phyloP scores from a whole-genome alignment of 23 tunicate species.

The Trididemnum miniatum region DNA sequence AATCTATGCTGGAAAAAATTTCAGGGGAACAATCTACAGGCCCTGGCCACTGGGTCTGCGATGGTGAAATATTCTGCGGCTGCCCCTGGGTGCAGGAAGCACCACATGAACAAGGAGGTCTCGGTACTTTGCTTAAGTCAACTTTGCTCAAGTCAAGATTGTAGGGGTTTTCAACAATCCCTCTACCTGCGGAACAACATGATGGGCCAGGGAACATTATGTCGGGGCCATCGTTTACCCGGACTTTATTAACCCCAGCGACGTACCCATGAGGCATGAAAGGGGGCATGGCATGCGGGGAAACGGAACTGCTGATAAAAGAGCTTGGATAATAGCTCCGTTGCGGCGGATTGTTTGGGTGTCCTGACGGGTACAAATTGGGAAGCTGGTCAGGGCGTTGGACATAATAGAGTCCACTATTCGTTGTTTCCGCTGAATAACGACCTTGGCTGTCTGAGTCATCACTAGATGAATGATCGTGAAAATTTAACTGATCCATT shows the following conservation, averaged over 20 bases:
- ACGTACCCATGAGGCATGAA: slow-evolving; percentile 8
- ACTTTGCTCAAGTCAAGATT: slow-evolving; percentile 34
- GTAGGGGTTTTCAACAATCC: slow-evolving; percentile 43
- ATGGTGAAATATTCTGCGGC: slow-evolving; percentile 18
- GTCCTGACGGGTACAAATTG: background rate
- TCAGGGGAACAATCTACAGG: slow-evolving; percentile 53
- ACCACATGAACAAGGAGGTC: slow-evolving; percentile 15
- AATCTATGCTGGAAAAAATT: slow-evolving; percentile 62
- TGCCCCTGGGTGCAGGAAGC: slow-evolving; percentile 24
- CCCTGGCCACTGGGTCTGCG: slow-evolving; percentile 29
- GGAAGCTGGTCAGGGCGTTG: background rate
- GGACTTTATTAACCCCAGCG: background rate
- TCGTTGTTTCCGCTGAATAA: slow-evolving; percentile 32
- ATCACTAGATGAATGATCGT: slow-evolving; percentile 34
- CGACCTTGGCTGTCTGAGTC: slow-evolving; percentile 65
- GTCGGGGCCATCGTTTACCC: background rate
- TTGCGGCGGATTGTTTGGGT: background rate
- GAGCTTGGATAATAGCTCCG: slow-evolving; percentile 6
- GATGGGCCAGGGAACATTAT: slow-evolving; percentile 14
- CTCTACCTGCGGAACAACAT: slow-evolving; percentile 2
- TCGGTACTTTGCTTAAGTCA: slow-evolving; percentile 29
- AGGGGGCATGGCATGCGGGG: background rate
- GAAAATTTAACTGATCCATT: background rate
- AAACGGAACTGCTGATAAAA: background rate
- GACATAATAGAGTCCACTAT: slow-evolving; percentile 31